phyloP scores from a whole-genome alignment of 2,888 invertebrate genomes.

The Julus scandinavius region DNA sequence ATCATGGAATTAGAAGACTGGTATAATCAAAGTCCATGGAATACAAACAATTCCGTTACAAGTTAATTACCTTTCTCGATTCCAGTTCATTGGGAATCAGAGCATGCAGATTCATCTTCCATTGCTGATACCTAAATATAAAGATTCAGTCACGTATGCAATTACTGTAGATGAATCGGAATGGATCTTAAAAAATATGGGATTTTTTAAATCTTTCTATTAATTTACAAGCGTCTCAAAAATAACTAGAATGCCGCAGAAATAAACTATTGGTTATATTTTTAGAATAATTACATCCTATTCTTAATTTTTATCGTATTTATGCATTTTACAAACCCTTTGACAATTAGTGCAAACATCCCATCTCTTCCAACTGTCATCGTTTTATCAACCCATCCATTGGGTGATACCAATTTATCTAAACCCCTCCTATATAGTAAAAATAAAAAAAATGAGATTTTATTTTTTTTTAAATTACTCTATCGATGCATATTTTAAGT shows the following conservation, averaged over 20 bases:
- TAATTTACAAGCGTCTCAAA: not conserved
- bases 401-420: conserved; percentile 65
- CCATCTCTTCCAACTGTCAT: conserved; percentile 67
- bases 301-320: not conserved
- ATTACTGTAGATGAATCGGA: not conserved
- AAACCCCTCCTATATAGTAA: conserved; percentile 64
- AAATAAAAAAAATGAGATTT: not conserved
- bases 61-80: conserved; percentile 63
- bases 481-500: not conserved
- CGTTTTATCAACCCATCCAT: conserved; percentile 68
- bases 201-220: not conserved
- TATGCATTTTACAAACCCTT: conserved; percentile 63
- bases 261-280: not conserved
- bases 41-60: not conserved
- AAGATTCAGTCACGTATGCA: not conserved
- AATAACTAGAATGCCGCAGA: not conserved
- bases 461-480: not conserved
- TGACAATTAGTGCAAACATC: conserved; percentile 66
- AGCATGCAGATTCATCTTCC: conserved; percentile 62
- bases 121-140: conserved; percentile 58
- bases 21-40: not conserved
- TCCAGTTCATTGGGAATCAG: conserved; percentile 66
- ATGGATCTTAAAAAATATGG: not conserved
- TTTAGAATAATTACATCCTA: no score
- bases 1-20: not conserved